A percentile compares a stretch with the other conserved stretches of the same genome.
Conservation (phyloP, 1,140 invertebrate species). For the Lerema accius region DNA sequence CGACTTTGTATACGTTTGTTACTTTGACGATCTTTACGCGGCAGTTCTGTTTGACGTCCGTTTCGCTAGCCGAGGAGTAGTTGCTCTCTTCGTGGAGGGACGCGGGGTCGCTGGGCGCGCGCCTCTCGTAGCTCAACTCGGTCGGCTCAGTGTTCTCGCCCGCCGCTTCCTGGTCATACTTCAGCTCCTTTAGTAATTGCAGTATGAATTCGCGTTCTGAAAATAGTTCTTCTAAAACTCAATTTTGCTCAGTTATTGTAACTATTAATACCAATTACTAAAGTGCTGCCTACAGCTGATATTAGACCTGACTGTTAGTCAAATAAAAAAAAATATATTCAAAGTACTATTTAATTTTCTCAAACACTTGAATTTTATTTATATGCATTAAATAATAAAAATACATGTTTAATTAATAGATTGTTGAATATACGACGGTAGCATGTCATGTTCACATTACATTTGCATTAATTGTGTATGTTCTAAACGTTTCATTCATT, state of each 20-base stretch:
- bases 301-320: too few relatives aligned
- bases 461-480: too few relatives aligned
- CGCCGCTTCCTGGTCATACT: constrained; percentile 46
- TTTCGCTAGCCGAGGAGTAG: constrained; percentile 53
- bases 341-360: too few relatives aligned
- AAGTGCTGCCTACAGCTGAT: too few relatives aligned
- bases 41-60: constrained; percentile 56
- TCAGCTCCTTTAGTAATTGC: constrained; percentile 61
- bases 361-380: too few relatives aligned
- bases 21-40: constrained; percentile 71
- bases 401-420: too few relatives aligned
- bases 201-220: constrained; percentile 60
- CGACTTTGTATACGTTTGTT: constrained; percentile 73
- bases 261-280: too few relatives aligned
- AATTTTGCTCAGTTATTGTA: not conserved
- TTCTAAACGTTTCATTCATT: too few relatives aligned
- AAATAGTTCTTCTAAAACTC: constrained; percentile 37
- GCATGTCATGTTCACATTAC: too few relatives aligned
- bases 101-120: constrained; percentile 26
- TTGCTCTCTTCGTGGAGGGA: constrained; percentile 46
- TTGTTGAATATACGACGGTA: too few relatives aligned
- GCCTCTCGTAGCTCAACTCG: constrained; percentile 44
- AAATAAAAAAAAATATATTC: too few relatives aligned
- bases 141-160: constrained; percentile 19
- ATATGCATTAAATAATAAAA: too few relatives aligned